Base-by-base conservation (phyloP, 2,797 vertebrate species). In the Centroberyx gerrardi region DNA sequence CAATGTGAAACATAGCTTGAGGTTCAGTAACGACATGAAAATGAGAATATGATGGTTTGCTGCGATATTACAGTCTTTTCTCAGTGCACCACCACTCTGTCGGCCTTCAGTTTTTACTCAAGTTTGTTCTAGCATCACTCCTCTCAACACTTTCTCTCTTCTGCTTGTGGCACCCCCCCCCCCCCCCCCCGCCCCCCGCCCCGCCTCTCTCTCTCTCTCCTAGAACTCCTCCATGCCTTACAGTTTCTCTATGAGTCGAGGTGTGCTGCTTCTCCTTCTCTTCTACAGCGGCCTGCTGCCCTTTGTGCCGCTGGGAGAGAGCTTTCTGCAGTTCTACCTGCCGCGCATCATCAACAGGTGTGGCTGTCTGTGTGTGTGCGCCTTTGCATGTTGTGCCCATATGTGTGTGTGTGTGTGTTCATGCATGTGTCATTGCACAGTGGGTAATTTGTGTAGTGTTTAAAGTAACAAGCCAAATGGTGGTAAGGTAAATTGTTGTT, bases 251-350 rank as follows among this genome's bases (percentile, higher is more conserved):
- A 14, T 85, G 10, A 91, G 82, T 2, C 94, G 94, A n/a, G 97
- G 93, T 0, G 68, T 90, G 0, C 94, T 94, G 12, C 91, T 99
- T 28, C 89, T 99, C 80, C 91, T 99, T 74, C 60, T 98, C 91
- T 56, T 95, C 94, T 94, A 99, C 87, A 88, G 93, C 22, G 77
- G 98, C 90, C 88, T 99, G 86, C 94, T 99, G 94, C 59, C 98
- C 91, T 78, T 95, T 33, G 81, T 95, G 13, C 87, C 95, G 0
- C 88, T 96, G 90, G 58, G 96, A 91, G 82, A 99, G 90, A 90
- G 97, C 93, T 87, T 99, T 91, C 83, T 97, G 94, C 95, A 99
- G 96, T 77, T 94, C 86, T 90, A 99, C 96, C 88, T 97, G 92
- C 82, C 96, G 6, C 72, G 93, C 85, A 51, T 98, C 95, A 92